Evolutionary conservation across 2,888 invertebrate species (phyloP).

Genomic region (Microctonus hyperodae): DNA sequence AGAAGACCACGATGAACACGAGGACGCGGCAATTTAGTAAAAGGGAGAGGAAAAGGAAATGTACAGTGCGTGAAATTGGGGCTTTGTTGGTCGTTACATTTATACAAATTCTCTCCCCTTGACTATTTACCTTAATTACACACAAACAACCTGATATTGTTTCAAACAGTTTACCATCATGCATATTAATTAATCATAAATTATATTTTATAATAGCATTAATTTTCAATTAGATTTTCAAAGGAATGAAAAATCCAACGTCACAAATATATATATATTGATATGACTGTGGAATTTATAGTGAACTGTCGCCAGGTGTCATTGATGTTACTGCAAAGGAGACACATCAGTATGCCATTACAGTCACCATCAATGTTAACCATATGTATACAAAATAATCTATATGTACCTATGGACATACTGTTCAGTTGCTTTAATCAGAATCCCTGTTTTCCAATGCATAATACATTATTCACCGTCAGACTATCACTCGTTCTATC

Average conservation of each 20-base stretch:
- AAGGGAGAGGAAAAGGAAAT: background rate
- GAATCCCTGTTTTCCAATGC: constrained; percentile 49
- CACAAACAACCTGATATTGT: background rate
- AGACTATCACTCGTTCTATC: constrained; percentile 48
- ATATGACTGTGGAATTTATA: background rate
- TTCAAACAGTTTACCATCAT: background rate
- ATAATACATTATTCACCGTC: constrained; percentile 47
- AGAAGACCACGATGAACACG: constrained; percentile 6
- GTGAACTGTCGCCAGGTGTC: background rate
- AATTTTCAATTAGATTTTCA: background rate
- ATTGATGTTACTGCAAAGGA: constrained; percentile 8
- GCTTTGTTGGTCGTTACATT: constrained; percentile 13
- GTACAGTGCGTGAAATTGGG: background rate
- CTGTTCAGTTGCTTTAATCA: constrained; percentile 9
- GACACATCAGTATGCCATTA: constrained; percentile 17
- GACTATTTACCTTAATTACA: background rate
- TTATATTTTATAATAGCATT: background rate
- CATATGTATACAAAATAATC: background rate
- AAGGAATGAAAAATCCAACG: background rate
- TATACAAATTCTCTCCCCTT: background rate
- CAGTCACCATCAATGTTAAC: constrained; percentile 1
- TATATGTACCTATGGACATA: background rate
- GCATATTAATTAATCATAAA: background rate
- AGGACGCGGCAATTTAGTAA: background rate
- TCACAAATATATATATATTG: background rate